Evolutionary conservation across 2,797 vertebrate genomes (phyloP).

Genomic region (Carcharodon carcharias): DNA sequence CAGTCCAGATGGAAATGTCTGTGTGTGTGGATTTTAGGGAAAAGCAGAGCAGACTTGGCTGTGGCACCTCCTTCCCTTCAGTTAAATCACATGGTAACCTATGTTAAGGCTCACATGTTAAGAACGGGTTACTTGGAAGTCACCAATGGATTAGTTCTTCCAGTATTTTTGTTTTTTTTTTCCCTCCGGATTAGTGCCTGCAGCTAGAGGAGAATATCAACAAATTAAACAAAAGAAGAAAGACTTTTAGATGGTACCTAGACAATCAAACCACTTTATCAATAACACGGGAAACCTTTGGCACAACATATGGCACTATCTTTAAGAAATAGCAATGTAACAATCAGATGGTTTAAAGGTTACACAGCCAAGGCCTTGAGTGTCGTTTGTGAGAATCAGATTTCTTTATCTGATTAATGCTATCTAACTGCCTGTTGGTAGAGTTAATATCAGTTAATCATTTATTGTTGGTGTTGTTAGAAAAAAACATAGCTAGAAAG

Average conservation of each 20-base stretch:
- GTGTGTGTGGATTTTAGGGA: not conserved
- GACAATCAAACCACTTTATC: not conserved
- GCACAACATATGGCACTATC: not conserved
- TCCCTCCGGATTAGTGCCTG: too few species aligned
- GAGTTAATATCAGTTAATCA: constrained; percentile 1
- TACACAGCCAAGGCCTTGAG: not conserved
- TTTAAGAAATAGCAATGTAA: constrained; percentile 13
- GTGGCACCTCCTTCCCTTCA: not conserved
- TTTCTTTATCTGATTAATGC: constrained; percentile 18
- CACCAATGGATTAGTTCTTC: too few species aligned
- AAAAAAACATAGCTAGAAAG: constrained; percentile 12
- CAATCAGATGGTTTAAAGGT: not conserved
- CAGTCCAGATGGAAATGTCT: not conserved
- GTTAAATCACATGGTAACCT: not conserved
- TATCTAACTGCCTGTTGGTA: not conserved
- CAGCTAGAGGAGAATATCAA: not conserved
- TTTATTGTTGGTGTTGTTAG: not conserved
- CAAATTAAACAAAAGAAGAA: not conserved
- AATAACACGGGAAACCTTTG: not conserved
- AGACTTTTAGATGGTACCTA: not conserved
- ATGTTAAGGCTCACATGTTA: not conserved
- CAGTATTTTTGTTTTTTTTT: too few species aligned
- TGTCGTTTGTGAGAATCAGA: not conserved
- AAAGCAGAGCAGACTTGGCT: not conserved
- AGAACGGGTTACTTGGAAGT: not conserved